Evolutionary conservation across 2,888 invertebrate genomes (phyloP).

Genomic region (Aproaerema taeniolella): DNA sequence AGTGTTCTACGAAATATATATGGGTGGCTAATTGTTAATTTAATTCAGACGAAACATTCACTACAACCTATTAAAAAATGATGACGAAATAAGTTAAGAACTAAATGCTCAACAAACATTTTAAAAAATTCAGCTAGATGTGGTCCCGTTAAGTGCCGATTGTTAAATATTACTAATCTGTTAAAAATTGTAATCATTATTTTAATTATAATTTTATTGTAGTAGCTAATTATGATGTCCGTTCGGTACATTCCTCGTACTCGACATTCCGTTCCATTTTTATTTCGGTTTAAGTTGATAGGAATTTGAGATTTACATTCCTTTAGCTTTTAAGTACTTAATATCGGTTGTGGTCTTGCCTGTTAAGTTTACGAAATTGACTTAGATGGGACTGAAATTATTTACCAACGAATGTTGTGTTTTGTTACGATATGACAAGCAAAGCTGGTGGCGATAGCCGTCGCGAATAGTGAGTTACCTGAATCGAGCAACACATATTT

Average conservation of each 20-base stretch:
- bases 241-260: constrained; percentile 7
- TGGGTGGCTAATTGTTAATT: too few relatives aligned
- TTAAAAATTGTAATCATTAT: too few relatives aligned
- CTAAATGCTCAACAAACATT: too few relatives aligned
- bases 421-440: constrained; percentile 22
- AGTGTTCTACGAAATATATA: too few relatives aligned
- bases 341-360: constrained; percentile 79
- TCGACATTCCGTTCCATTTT: constrained; percentile 41
- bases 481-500: constrained; percentile 64
- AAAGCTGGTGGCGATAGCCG: constrained; percentile 16
- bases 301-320: constrained; percentile 58
- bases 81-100: too few relatives aligned
- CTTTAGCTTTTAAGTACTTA: constrained; percentile 76
- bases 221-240: constrained; percentile 33
- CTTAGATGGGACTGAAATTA: constrained; percentile 71
- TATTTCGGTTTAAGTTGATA: constrained; percentile 28
- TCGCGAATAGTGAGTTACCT: constrained; percentile 71
- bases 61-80: too few relatives aligned
- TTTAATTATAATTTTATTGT: constrained; percentile 24
- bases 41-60: too few relatives aligned
- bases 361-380: constrained; percentile 74
- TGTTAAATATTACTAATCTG: too few relatives aligned
- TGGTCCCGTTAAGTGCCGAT: too few relatives aligned
- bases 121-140: too few relatives aligned
- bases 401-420: constrained; percentile 77